Percentiles rank a stretch among this genome's conserved stretches.
Evolutionary conservation across 1,140 invertebrate species (phyloP).

Genomic region (Pseudomyrmex flavicornis): DNA sequence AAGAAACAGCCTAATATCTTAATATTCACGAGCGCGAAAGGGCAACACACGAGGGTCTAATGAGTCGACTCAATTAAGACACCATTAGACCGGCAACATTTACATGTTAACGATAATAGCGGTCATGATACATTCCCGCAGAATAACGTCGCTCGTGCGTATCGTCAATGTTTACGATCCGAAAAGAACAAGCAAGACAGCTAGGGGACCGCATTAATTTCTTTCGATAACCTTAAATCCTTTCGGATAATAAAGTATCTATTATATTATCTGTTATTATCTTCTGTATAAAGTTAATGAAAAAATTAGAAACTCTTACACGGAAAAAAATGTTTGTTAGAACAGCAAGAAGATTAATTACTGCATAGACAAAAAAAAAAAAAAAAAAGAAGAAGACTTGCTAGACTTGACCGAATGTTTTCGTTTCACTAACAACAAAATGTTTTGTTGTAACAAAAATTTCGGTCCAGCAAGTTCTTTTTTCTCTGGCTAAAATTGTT

Average conservation of each 20-base stretch:
- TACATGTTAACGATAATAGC: slow-evolving; percentile 81
- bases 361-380: neutral
- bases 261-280: neutral
- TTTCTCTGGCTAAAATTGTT: too few relatives aligned
- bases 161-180: slow-evolving; percentile 18
- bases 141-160: slow-evolving; percentile 62
- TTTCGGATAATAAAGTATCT: neutral
- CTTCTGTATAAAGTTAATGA: neutral
- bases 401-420: too few relatives aligned
- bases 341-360: slow-evolving; percentile 19
- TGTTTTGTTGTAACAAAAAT: too few relatives aligned
- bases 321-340: too few relatives aligned
- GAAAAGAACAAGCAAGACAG: slow-evolving; percentile 38
- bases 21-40: slow-evolving; percentile 62
- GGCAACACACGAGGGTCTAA: slow-evolving; percentile 74
- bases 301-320: too few relatives aligned
- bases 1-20: slow-evolving; percentile 74
- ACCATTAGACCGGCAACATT: slow-evolving; percentile 78
- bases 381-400: neutral
- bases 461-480: too few relatives aligned
- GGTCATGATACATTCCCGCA: slow-evolving; percentile 76
- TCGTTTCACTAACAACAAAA: too few relatives aligned
- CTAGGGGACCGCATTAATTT: slow-evolving; percentile 36
- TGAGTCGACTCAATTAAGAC: slow-evolving; percentile 80
- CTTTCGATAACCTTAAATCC: slow-evolving; percentile 29